Evolutionary conservation across 2,113 vertebrate genomes (phyloP).

Genomic region (Plecturocebus donacophilus): DNA sequence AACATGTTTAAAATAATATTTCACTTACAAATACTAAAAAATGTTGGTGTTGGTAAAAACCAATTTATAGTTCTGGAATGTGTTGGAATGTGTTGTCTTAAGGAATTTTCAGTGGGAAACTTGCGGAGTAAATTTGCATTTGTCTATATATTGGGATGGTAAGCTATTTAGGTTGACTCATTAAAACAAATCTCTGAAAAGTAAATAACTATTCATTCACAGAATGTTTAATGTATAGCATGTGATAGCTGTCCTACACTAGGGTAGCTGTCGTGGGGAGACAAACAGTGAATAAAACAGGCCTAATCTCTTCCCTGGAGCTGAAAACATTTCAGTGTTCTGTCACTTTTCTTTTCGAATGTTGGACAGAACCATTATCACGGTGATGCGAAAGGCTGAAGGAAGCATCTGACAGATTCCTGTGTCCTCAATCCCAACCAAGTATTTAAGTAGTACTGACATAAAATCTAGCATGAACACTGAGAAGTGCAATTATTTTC

Average conservation of each 20-base stretch:
- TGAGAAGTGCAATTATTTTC: neutral
- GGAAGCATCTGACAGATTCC: neutral
- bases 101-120: neutral
- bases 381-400: neutral
- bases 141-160: neutral
- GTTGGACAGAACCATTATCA: neutral
- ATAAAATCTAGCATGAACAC: neutral
- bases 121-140: neutral
- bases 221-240: neutral
- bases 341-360: neutral
- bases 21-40: constrained; percentile 26
- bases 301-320: neutral
- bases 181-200: constrained; percentile 1
- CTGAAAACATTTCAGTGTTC: neutral
- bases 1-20: constrained; percentile 5
- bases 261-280: too few relatives aligned
- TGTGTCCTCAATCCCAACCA: neutral
- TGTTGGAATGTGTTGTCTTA: neutral
- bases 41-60: neutral
- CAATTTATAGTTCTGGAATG: neutral
- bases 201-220: neutral
- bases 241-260: neutral
- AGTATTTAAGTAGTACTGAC: neutral
- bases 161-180: neutral
- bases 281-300: neutral